Conservation (phyloP, 2,113 vertebrate genomes). For the Leuciscus idus region DNA sequence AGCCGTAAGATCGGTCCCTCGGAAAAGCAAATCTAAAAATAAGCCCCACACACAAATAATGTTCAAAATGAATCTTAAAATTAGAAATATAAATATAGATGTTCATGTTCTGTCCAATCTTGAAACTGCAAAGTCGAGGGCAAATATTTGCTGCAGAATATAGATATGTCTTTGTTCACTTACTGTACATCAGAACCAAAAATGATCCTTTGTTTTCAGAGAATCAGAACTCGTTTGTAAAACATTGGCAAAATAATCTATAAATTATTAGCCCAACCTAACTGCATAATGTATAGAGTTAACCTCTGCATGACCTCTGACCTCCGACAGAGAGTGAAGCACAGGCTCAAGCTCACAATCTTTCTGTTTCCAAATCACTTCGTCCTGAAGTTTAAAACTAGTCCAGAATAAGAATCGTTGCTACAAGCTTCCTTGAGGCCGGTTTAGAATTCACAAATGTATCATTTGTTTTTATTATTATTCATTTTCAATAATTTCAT, state of each 20-base stretch:
- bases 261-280: neutral
- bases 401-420: neutral
- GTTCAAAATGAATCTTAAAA: neutral
- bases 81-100: neutral
- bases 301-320: conserved; percentile 9
- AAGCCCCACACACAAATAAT: neutral
- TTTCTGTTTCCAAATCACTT: neutral
- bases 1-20: neutral
- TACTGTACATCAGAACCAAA: neutral
- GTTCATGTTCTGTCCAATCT: neutral
- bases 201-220: neutral
- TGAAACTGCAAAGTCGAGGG: neutral
- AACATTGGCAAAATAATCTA: neutral
- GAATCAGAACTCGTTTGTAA: neutral
- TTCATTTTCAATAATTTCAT: neutral
- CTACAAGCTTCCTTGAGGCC: no score
- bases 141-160: neutral
- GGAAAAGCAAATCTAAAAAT: neutral
- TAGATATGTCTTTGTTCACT: neutral
- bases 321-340: neutral
- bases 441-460: neutral
- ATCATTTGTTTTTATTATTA: neutral
- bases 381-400: neutral
- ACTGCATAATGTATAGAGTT: neutral
- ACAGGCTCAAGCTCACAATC: neutral